phyloP scores from a whole-genome alignment of 2,113 vertebrate species.

The Chrysemys picta region DNA sequence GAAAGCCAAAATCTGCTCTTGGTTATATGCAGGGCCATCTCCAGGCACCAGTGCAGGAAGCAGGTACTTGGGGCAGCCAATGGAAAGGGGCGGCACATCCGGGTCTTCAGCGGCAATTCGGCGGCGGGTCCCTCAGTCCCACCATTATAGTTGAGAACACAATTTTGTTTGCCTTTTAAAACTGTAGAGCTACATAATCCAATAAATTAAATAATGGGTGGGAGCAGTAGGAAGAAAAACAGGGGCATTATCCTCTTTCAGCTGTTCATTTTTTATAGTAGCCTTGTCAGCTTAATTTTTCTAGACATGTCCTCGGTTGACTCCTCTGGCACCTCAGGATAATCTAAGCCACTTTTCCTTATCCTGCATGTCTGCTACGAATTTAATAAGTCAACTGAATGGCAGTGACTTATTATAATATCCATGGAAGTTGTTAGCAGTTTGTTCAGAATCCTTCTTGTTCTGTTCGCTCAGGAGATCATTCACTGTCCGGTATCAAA shows the following conservation, averaged over 20 bases:
- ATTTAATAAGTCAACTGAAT: not conserved
- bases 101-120: too few relatives aligned
- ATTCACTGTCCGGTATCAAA: not conserved
- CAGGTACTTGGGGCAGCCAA: too few relatives aligned
- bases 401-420: not conserved
- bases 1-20: not conserved
- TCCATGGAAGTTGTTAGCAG: rapidly evolving
- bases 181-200: not conserved
- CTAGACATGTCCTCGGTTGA: too few relatives aligned
- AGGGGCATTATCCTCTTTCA: not conserved
- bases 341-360: not conserved
- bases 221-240: not conserved
- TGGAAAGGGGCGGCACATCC: too few relatives aligned
- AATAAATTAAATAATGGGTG: rapidly evolving
- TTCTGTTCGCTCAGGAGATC: not conserved
- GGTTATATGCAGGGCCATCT: not conserved
- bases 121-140: too few relatives aligned
- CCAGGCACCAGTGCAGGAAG: too few relatives aligned
- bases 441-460: not conserved
- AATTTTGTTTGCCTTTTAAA: not conserved
- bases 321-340: not conserved
- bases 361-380: not conserved
- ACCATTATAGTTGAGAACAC: not conserved
- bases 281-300: not conserved
- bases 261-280: not conserved